Percentiles rank a stretch among this genome's conserved stretches.
Conservation (phyloP, 2,113 vertebrate species). For the Pagrus major region DNA sequence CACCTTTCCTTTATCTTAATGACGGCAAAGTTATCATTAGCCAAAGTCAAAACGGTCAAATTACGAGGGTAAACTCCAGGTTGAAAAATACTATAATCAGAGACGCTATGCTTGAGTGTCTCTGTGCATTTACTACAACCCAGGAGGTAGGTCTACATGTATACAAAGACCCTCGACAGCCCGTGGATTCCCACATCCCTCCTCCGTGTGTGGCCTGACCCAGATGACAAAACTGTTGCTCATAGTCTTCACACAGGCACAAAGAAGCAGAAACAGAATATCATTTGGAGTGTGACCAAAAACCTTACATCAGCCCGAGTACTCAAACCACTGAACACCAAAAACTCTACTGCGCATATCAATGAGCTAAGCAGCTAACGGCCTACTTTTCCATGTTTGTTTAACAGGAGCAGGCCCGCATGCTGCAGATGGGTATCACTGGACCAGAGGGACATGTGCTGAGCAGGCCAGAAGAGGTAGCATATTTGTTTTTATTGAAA, state of each 20-base stretch:
- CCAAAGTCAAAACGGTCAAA: neutral
- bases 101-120: neutral
- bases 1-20: too few species aligned
- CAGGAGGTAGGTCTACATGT: neutral
- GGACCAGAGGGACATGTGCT: conserved; percentile 95
- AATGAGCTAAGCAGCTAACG: conserved; percentile 14
- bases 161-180: neutral
- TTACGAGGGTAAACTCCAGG: neutral
- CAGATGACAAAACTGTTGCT: conserved; percentile 14
- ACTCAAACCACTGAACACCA: conserved; percentile 2
- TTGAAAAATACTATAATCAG: neutral
- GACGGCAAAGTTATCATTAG: neutral
- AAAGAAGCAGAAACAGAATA: conserved; percentile 18
- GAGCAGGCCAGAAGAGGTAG: conserved; percentile 96
- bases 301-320: conserved; percentile 1
- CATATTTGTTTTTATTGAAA: neutral
- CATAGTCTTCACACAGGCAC: neutral
- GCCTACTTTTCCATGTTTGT: conserved; percentile 46
- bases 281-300: conserved; percentile 14
- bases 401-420: conserved; percentile 91
- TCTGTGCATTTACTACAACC: neutral
- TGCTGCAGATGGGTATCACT: conserved; percentile 96
- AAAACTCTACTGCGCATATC: conserved; percentile 3
- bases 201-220: conserved; percentile 36
- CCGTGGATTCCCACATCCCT: neutral